Conservation (phyloP, 2,113 vertebrate species). For the Pseudolaguvia tuberculata region DNA sequence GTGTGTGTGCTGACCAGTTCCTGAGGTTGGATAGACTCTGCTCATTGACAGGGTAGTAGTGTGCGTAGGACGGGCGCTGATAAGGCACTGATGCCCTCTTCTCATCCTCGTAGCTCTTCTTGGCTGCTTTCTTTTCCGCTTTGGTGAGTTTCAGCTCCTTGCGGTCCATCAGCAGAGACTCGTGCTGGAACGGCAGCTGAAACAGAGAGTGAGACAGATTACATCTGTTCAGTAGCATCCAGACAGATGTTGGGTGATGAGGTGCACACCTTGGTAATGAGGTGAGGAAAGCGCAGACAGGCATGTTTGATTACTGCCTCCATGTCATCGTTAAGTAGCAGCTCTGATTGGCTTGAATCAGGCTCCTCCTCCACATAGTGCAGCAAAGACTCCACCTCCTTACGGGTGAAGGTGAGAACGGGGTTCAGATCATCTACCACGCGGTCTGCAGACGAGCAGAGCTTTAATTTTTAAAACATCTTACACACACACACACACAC, state of each 20-base stretch:
- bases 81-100: constrained; percentile 95
- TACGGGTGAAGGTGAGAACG: constrained; percentile 90
- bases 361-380: constrained; percentile 97
- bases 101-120: constrained; percentile 97
- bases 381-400: constrained; percentile 96
- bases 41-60: constrained; percentile 92
- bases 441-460: constrained; percentile 72
- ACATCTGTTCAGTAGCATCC: not conserved
- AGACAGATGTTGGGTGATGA: not conserved
- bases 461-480: not conserved
- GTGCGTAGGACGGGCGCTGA: constrained; percentile 90
- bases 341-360: constrained; percentile 61
- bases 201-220: not conserved
- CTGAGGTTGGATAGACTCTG: constrained; percentile 88
- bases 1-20: constrained; percentile 78
- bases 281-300: constrained; percentile 83
- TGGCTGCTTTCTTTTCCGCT: constrained; percentile 97
- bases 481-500: not conserved
- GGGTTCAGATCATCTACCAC: constrained; percentile 98
- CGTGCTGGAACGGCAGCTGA: constrained; percentile 94
- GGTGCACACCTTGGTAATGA: constrained; percentile 88
- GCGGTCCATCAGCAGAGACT: constrained; percentile 92
- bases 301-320: constrained; percentile 82
- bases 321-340: constrained; percentile 59
- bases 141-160: constrained; percentile 95